Conservation (phyloP, 2,888 invertebrate species). For the Andricus quercusramuli region DNA sequence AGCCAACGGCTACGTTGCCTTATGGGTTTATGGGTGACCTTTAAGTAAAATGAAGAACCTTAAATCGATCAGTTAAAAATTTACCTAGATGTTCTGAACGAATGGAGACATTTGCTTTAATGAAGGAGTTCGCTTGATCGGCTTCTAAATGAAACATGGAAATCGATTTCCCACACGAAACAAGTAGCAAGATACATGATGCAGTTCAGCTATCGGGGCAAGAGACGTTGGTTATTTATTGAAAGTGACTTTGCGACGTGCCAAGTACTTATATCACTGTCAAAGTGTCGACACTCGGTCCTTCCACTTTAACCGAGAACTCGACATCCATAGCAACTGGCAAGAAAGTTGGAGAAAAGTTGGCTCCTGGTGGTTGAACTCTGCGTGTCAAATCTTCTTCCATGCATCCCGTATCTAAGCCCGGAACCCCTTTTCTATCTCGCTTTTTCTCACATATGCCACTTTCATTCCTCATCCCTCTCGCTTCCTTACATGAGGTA, state of each 20-base stretch:
- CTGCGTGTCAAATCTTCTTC: constrained; percentile 41
- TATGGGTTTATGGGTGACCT: too few species aligned
- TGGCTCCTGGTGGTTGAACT: constrained; percentile 25
- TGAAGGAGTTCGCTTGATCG: not conserved
- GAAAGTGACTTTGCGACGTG: constrained; percentile 50
- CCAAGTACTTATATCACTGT: constrained; percentile 51
- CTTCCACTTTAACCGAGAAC: constrained; percentile 31
- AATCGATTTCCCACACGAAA: constrained; percentile 5
- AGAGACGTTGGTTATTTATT: constrained; percentile 39
- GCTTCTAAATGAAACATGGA: constrained; percentile 18
- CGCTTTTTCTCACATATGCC: constrained; percentile 32
- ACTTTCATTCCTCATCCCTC: constrained; percentile 17
- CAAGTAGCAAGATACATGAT: constrained; percentile 20
- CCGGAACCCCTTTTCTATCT: constrained; percentile 10
- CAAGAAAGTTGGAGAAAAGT: constrained; percentile 30
- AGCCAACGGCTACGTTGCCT: too few species aligned
- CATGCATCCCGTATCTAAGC: constrained; percentile 32
- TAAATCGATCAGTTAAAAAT: too few species aligned
- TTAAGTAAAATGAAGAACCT: too few species aligned
- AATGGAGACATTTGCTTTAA: not conserved
- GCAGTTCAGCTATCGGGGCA: not conserved
- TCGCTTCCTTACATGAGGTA: constrained; percentile 50
- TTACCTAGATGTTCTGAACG: not conserved
- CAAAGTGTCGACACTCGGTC: constrained; percentile 47
- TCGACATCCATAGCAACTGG: constrained; percentile 23